Evolutionary conservation across 2,888 invertebrate genomes (phyloP), one percentile per base, ranked within the genome.

Genomic region (Ophion obscuratus): DNA sequence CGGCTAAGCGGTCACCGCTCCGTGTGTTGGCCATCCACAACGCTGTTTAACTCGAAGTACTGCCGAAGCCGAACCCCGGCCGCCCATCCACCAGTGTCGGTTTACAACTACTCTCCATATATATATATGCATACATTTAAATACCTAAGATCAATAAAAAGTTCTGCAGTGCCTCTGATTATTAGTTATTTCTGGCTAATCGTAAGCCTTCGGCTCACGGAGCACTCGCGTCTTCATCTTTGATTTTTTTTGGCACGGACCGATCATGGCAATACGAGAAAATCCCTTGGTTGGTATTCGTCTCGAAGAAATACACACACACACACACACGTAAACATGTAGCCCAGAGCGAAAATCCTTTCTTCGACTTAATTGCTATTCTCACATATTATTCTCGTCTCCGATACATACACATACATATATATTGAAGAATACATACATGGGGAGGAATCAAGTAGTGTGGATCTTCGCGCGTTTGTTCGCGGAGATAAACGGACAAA

Each of bases 351-450:
- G 61, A 59, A 85, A 82, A 82, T 82, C 75, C 75, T 82, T 85
- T 64, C 78, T 75, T 64, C 53, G 40, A 82, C 75, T 85, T 83
- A 83, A 85, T 85, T 85, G 85, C 85, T 79, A 82, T 85, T 82
- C 85, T 71, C 79, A 67, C 85, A 67, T 85, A 79, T 85, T 61
- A 79, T 85, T 61, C 68, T 78, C 81, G 64, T 75, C 57, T 76
- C 64, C 47, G 71, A 75, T 66, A 68, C 59, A 24, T 80, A 70
- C 1, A 24, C 5, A 40, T 40, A 40, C 5, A 40, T 40, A 40
- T 40, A 40, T 40, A 40, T 40, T 40, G 57, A 66, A 70, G 44
- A 67, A 9, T 53, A 53, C 10, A 40, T 70, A 40, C 7, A 40
- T 47, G 31, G 76, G 40, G 59, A 77, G 44, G 24, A 24, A 47